A percentile compares a stretch with the other conserved stretches of the same genome.
Conservation (phyloP, 64 coral and sea anemone species). For the Orbicella faveolata region DNA sequence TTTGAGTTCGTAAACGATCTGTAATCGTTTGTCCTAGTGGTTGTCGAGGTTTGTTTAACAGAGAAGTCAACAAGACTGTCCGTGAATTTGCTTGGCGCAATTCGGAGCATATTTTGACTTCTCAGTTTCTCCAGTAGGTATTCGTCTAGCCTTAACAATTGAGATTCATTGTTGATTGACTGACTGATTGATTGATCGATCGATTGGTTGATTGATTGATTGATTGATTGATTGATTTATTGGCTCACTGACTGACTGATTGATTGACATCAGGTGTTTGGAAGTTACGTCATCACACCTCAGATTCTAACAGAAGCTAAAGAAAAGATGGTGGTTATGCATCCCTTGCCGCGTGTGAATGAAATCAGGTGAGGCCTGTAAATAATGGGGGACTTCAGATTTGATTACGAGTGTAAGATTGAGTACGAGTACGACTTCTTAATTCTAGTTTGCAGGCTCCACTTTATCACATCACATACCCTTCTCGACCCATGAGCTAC, state of each 20-base stretch:
- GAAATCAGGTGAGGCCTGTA: conserved; percentile 69
- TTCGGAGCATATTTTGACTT: neutral
- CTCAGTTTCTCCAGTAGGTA: neutral
- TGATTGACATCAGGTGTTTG: conserved; percentile 65
- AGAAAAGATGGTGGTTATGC: conserved; percentile 99
- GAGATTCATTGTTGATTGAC: neutral
- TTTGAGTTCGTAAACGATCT: too few species aligned
- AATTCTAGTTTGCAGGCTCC: too few species aligned
- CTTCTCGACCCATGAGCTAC: too few species aligned
- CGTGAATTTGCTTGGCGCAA: too few species aligned
- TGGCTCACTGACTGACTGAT: neutral
- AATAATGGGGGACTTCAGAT: too few species aligned
- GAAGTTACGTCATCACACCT: conserved; percentile 88
- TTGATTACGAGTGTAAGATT: too few species aligned
- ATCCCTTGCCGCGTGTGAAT: conserved; percentile 87
- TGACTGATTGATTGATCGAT: neutral
- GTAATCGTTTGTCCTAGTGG: too few species aligned
- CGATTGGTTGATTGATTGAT: neutral
- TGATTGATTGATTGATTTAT: neutral
- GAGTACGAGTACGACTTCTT: too few species aligned
- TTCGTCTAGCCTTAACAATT: too few species aligned
- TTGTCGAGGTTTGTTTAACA: too few species aligned
- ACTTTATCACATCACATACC: too few species aligned
- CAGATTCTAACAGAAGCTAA: conserved; percentile 90
- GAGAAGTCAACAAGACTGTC: too few species aligned